Evolutionary conservation across 2,113 vertebrate genomes (phyloP).

Genomic region (Picathartes gymnocephalus): DNA sequence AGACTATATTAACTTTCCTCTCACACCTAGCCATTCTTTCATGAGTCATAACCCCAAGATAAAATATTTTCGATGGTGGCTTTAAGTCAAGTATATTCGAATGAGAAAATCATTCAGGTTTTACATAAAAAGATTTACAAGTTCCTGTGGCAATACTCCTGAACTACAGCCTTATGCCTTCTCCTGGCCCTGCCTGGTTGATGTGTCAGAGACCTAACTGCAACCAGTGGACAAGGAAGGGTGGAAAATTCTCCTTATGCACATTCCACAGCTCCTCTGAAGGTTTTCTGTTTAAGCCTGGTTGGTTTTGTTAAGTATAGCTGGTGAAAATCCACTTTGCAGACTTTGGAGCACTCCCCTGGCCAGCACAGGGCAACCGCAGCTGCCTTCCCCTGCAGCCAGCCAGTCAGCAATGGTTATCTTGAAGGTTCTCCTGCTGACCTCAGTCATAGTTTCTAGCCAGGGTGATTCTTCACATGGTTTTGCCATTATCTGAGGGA

Average conservation of each 20-base stretch:
- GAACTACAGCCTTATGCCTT: not conserved
- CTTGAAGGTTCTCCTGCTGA: not conserved
- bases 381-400: not conserved
- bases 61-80: not conserved
- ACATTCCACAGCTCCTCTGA: not conserved
- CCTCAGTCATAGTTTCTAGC: not conserved
- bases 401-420: not conserved
- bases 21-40: not conserved
- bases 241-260: not conserved
- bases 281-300: not conserved
- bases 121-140: not conserved
- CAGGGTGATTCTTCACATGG: not conserved
- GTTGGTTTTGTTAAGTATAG: not conserved
- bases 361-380: not conserved
- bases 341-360: not conserved
- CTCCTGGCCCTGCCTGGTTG: not conserved
- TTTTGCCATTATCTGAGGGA: not conserved
- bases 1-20: not conserved
- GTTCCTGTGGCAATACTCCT: not conserved
- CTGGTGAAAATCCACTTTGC: slow-evolving; percentile 7
- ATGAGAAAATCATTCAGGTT: not conserved
- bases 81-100: not conserved
- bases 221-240: not conserved
- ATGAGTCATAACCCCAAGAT: not conserved
- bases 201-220: not conserved